These are phyloP conservation scores for Azemiops feae DNA, from an alignment of 2,113 vertebrate genomes.

Conservation along the genomic window DNA sequence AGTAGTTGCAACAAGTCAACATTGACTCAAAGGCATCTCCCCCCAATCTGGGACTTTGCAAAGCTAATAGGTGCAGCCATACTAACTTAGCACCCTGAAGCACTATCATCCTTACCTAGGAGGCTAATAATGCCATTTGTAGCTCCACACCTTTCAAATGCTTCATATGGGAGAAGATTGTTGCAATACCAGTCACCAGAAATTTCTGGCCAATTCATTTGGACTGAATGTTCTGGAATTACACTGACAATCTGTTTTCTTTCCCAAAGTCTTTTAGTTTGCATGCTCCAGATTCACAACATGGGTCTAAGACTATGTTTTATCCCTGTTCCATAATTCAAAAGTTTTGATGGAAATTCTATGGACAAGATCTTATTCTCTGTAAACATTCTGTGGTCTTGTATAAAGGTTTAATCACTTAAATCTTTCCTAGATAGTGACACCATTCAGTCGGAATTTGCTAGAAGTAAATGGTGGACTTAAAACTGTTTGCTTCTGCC, in stretches of 20 bases:
- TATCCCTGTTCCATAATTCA: not conserved
- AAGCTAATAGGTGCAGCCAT: not conserved
- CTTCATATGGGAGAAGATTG: not conserved
- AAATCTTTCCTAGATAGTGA: slow-evolving; percentile 48
- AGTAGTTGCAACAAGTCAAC: not conserved
- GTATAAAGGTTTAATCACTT: slow-evolving; percentile 48
- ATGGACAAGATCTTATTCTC: slow-evolving; percentile 44
- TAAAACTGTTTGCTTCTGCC: not conserved
- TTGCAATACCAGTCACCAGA: not conserved
- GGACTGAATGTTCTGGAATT: not conserved
- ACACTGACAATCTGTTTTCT: not conserved
- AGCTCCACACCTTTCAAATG: not conserved
- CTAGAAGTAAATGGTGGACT: slow-evolving; percentile 35
- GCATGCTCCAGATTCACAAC: not conserved
- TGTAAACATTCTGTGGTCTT: slow-evolving; percentile 40
- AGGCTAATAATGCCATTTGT: not conserved
- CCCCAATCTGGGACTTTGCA: not conserved
- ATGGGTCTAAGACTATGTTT: fast-evolving
- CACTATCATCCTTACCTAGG: not conserved
- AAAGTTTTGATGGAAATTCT: slow-evolving; percentile 29
- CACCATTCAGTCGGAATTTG: slow-evolving; percentile 45
- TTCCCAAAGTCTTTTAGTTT: not conserved
- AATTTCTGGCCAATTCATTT: not conserved
- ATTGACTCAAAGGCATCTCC: not conserved
- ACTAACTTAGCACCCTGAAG: not conserved